Evolutionary conservation across 2,797 vertebrate species (phyloP), one percentile per base, ranked within the genome.

Genomic region (Platyrinchus mystaceus): DNA sequence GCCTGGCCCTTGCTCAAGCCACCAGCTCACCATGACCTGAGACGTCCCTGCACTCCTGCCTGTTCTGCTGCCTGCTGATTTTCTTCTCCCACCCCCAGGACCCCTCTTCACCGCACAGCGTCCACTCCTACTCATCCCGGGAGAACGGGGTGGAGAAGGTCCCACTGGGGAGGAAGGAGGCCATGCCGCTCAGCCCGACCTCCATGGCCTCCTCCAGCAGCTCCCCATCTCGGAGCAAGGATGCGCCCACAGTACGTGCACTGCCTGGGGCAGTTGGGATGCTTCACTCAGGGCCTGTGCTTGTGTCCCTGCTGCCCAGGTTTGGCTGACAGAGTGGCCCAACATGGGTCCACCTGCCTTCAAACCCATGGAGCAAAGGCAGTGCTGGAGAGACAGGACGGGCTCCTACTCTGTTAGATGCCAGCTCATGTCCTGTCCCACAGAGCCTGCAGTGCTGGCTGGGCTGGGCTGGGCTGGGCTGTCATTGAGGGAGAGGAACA

Each of bases 191-290:
- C 94, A 98, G 98, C 75, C 98, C 98, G 1, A 97, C 98, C 73
- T 99, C 99, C 23, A 97, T 99, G 96, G 98, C 98, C 46, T 99
- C 99, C 34, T 99, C 98, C 60, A 98, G 98, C 97, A 99, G 98
- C 24, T 99, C 99, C 39, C 99, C 98, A 0, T 98, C 98, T 20
- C 97, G 98, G 23, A 98, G 97, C 96, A 98, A 98, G 94, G 98
- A 99, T 17, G 96, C 86, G 0, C 97, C 98, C 23, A 94, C 96
- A 89, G 98, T 98, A 95, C 0, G 82, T 59, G 34, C 0, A 1
- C 24, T 9, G 68, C 0, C 3, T 9, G 26, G 62, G 43, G 53
- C 50, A 30, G 32, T 32, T 2, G 8, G 8, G 32, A 23, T 3
- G 10, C 50, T 6, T 43, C 2, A 0, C 50, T 0, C 0, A 1